Conservation (phyloP, 2,113 vertebrate genomes). For the Puffinus mauretanicus region DNA sequence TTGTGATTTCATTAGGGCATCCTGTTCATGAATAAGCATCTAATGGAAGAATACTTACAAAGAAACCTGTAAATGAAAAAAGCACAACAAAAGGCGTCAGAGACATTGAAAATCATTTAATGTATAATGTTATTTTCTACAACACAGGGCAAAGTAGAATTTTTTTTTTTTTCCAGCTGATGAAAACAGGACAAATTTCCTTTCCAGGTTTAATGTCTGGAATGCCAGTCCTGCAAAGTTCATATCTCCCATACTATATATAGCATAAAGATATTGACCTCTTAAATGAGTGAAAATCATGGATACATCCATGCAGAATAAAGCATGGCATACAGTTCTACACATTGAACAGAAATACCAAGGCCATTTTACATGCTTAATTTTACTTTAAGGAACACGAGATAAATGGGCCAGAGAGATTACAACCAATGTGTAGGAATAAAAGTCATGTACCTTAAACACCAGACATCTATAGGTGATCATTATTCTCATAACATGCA, state of each 20-base stretch:
- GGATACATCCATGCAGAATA: background rate
- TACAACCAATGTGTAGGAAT: rapidly evolving
- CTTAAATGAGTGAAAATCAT: background rate
- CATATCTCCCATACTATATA: rapidly evolving
- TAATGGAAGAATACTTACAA: background rate
- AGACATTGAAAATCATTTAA: background rate
- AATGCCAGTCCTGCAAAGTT: background rate
- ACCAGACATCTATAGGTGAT: background rate
- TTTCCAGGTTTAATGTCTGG: background rate
- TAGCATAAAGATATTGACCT: background rate
- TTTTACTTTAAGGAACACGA: background rate
- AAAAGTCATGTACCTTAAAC: background rate
- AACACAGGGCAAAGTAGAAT: background rate
- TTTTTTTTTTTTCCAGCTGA: background rate
- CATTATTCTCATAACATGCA: background rate
- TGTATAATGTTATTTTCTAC: background rate
- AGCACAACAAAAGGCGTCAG: background rate
- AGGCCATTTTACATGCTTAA: rapidly evolving
- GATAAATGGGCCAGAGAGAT: background rate
- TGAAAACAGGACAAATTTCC: background rate
- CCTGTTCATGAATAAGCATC: background rate
- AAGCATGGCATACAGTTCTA: background rate
- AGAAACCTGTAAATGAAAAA: background rate
- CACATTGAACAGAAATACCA: background rate
- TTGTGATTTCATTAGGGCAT: background rate